Conservation (phyloP, 1,140 invertebrate genomes). For the Sycophila sp. region DNA sequence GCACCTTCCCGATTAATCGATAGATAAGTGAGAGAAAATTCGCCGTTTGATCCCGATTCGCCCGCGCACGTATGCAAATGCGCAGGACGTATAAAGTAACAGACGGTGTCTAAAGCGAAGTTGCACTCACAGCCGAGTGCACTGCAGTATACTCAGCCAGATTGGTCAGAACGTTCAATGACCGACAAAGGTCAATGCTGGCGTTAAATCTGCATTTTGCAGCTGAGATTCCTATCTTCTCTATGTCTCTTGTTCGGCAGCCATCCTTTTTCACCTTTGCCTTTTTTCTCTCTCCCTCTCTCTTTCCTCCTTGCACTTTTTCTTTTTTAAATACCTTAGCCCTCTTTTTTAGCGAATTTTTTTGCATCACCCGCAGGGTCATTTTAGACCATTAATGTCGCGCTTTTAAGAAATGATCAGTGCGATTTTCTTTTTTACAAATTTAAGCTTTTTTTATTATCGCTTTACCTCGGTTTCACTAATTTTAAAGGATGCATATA, state of each 20-base stretch:
- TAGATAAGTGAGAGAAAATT: neutral
- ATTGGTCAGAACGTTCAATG: slow-evolving; percentile 58
- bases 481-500: too few relatives aligned
- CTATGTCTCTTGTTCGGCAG: neutral
- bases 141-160: slow-evolving; percentile 42
- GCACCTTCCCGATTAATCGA: too few relatives aligned
- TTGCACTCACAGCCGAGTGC: slow-evolving; percentile 44
- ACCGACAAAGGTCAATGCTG: slow-evolving; percentile 60
- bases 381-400: too few relatives aligned
- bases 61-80: neutral
- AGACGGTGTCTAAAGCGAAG: slow-evolving; percentile 15
- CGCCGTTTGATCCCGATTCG: neutral
- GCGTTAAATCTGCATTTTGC: slow-evolving; percentile 57
- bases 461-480: too few relatives aligned
- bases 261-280: slow-evolving; percentile 18
- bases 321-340: neutral
- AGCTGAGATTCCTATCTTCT: slow-evolving; percentile 44
- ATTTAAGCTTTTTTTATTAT: too few relatives aligned
- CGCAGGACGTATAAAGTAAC: slow-evolving; percentile 13
- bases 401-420: too few relatives aligned
- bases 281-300: neutral
- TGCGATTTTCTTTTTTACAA: too few relatives aligned
- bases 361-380: too few relatives aligned
- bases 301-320: neutral
- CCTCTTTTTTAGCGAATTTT: too few relatives aligned